Percentiles rank a stretch among this genome's conserved stretches.
Evolutionary conservation across 2,797 vertebrate genomes (phyloP).

Genomic region (Podarcis lilfordi): DNA sequence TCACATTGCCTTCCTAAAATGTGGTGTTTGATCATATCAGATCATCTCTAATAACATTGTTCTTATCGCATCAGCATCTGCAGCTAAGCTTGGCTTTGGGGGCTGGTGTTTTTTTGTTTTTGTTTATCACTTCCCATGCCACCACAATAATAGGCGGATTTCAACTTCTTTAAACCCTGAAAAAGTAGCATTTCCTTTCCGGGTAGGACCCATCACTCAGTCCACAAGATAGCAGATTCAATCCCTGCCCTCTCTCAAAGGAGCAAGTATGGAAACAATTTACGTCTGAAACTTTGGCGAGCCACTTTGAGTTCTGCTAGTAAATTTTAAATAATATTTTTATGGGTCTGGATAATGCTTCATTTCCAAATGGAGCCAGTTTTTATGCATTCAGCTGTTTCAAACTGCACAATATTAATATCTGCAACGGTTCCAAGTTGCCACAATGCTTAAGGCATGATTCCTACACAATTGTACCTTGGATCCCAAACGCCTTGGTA

Average conservation of each 20-base stretch:
- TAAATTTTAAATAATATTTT: too few species aligned
- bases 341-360: too few species aligned
- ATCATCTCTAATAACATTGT: background rate
- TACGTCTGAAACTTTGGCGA: background rate
- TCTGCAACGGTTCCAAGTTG: too few species aligned
- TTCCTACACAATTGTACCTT: too few species aligned
- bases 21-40: background rate
- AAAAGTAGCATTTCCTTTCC: background rate
- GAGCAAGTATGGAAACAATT: background rate
- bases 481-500: too few species aligned
- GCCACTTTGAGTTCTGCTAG: background rate
- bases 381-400: too few species aligned
- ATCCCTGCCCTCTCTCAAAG: background rate
- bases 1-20: background rate
- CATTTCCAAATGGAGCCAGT: too few species aligned
- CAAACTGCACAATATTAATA: too few species aligned
- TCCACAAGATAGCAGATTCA: background rate
- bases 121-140: background rate
- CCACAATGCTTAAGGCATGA: too few species aligned
- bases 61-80: background rate
- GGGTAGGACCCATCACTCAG: background rate
- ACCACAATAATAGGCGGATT: background rate
- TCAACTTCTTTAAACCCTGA: too few species aligned
- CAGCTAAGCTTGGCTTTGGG: background rate
- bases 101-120: background rate